Conservation (phyloP, 2,888 invertebrate genomes). For the Aphelenchoides bicaudatus region DNA sequence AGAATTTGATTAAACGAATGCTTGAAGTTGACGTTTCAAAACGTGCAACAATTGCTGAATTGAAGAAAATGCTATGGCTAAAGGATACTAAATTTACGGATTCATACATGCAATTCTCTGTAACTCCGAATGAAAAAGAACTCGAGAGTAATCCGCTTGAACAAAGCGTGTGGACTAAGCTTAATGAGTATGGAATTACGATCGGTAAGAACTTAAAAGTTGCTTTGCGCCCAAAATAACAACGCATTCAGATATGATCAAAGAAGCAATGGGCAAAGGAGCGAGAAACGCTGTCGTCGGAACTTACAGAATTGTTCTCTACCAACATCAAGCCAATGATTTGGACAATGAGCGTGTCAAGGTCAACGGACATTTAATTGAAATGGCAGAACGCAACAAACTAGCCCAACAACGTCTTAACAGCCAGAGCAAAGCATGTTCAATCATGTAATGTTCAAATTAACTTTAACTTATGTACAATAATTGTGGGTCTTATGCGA, state of each 20-base stretch:
- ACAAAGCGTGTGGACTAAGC: slow-evolving; percentile 36
- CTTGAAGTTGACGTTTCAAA: slow-evolving; percentile 60
- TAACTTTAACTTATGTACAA: too few relatives aligned
- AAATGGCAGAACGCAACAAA: slow-evolving; percentile 31
- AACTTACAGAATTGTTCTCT: slow-evolving; percentile 71
- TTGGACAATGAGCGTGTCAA: slow-evolving; percentile 42
- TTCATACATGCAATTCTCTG: slow-evolving; percentile 61
- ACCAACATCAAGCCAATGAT: slow-evolving; percentile 50
- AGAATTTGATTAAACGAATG: slow-evolving; percentile 47
- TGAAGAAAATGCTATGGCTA: neutral
- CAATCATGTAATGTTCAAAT: slow-evolving; percentile 36
- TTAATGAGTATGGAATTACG: slow-evolving; percentile 65
- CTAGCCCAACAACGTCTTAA: slow-evolving; percentile 33
- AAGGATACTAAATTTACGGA: slow-evolving; percentile 61
- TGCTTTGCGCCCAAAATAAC: slow-evolving; percentile 50
- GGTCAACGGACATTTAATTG: slow-evolving; percentile 35
- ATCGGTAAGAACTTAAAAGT: slow-evolving; percentile 68
- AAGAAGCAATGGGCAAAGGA: slow-evolving; percentile 68
- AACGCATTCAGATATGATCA: slow-evolving; percentile 67
- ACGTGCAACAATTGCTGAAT: slow-evolving; percentile 56
- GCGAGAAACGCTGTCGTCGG: slow-evolving; percentile 71
- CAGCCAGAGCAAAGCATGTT: slow-evolving; percentile 47
- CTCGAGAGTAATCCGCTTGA: slow-evolving; percentile 41
- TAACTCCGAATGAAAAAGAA: slow-evolving; percentile 53
- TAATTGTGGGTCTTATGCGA: too few relatives aligned